A percentile compares a stretch with the other conserved stretches of the same genome.
Evolutionary conservation across 1,140 invertebrate species (phyloP).

Genomic region (Chionoecetes opilio): DNA sequence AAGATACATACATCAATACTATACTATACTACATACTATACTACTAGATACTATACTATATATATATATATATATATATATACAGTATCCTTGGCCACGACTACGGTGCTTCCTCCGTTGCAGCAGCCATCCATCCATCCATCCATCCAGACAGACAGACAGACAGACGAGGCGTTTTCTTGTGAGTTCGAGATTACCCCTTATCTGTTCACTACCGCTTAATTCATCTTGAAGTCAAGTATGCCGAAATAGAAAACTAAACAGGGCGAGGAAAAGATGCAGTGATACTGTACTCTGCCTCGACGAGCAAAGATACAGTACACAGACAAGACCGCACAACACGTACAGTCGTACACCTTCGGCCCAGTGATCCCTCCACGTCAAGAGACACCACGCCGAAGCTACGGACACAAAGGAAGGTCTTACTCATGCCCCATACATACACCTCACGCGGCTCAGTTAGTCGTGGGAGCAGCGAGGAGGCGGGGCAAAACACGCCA

Average conservation of each 20-base stretch:
- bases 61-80: too few species aligned
- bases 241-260: background rate
- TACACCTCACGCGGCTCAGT: background rate
- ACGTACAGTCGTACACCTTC: background rate
- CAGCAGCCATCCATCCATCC: too few species aligned
- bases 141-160: too few species aligned
- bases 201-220: background rate
- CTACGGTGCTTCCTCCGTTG: background rate
- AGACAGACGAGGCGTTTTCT: background rate
- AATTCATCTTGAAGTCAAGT: conserved; percentile 20
- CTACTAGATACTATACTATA: too few species aligned
- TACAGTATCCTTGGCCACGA: too few species aligned
- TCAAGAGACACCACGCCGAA: background rate
- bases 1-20: too few species aligned
- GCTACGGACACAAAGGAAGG: background rate
- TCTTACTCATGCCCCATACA: background rate
- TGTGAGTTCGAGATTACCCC: background rate
- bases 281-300: background rate
- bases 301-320: background rate
- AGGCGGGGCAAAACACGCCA: background rate
- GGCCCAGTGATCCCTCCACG: background rate
- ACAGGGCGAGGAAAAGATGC: background rate
- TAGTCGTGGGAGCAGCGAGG: background rate
- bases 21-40: too few species aligned
- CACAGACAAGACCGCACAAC: background rate